Conservation (phyloP, 2,797 vertebrate species). For the Cyprinella venusta region DNA sequence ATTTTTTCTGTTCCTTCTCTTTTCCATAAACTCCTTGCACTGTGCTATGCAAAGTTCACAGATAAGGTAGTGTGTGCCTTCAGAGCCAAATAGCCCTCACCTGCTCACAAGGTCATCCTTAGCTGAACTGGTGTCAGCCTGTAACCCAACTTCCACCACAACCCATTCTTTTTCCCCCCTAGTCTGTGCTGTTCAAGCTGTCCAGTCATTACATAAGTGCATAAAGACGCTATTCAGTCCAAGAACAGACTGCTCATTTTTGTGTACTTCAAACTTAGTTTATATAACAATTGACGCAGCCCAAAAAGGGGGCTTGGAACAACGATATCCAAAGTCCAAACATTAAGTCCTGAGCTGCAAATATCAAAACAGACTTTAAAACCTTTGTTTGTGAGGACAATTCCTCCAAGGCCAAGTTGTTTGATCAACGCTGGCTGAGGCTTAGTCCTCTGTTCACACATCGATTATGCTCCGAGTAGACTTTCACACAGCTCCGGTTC, state of each 20-base stretch:
- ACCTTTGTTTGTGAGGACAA: conserved; percentile 57
- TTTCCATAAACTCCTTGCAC: conserved; percentile 5
- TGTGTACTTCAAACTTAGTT: conserved; percentile 63
- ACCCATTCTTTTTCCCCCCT: background rate
- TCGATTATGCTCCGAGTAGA: conserved; percentile 41
- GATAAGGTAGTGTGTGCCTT: conserved; percentile 46
- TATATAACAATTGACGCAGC: conserved; percentile 68
- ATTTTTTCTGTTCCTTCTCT: conserved; percentile 2
- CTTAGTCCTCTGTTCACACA: conserved; percentile 37
- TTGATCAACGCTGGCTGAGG: conserved; percentile 69
- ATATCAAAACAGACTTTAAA: conserved; percentile 75
- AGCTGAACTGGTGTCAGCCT: background rate
- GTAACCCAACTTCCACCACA: conserved; percentile 49
- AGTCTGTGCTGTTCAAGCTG: conserved; percentile 34
- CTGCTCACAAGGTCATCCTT: conserved; percentile 39
- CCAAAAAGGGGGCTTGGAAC: conserved; percentile 12
- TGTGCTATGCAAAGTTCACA: conserved; percentile 45
- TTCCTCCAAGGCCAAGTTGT: conserved; percentile 67
- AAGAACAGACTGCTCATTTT: conserved; percentile 59
- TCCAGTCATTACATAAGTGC: conserved; percentile 66
- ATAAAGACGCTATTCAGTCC: conserved; percentile 67
- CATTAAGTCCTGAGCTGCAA: conserved; percentile 65
- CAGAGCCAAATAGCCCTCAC: conserved; percentile 33
- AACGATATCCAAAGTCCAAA: conserved; percentile 69
- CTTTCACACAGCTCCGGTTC: conserved; percentile 21